Conservation (phyloP, 1,140 invertebrate species). For the Brachionus manjavacas region DNA sequence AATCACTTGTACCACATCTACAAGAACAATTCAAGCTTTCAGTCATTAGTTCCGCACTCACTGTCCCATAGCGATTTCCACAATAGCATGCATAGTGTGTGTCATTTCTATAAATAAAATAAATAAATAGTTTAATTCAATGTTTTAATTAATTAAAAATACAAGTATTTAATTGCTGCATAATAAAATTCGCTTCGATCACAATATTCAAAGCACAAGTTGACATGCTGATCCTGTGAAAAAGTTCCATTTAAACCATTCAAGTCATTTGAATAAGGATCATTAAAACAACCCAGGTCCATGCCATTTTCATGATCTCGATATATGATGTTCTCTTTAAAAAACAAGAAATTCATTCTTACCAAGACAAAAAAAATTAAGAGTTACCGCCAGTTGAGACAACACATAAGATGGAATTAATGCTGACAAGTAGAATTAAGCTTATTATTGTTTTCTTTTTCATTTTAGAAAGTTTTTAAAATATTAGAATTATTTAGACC, state of each 20-base stretch:
- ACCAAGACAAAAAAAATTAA: background rate
- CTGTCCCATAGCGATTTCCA: background rate
- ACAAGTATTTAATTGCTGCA: background rate
- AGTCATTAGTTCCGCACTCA: background rate
- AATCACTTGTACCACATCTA: background rate
- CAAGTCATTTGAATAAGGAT: background rate
- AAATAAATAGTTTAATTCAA: background rate
- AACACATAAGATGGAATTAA: no score
- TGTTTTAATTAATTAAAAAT: background rate
- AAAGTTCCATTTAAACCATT: background rate
- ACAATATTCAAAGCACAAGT: background rate
- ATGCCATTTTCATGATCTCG: background rate
- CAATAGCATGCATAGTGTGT: background rate
- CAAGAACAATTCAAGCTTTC: background rate
- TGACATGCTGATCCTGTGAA: background rate
- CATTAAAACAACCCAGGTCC: background rate
- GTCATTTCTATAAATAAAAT: background rate
- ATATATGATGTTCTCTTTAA: background rate
- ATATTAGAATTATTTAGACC: no score
- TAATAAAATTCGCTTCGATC: background rate
- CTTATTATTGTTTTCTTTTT: no score
- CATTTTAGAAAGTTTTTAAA: no score
- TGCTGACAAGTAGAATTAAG: no score
- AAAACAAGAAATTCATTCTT: background rate
- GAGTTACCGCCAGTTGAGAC: no score